A percentile compares a stretch with the other conserved stretches of the same genome.
phyloP scores from a whole-genome alignment of 2,888 invertebrate genomes.

The Ceraclea dissimilis region DNA sequence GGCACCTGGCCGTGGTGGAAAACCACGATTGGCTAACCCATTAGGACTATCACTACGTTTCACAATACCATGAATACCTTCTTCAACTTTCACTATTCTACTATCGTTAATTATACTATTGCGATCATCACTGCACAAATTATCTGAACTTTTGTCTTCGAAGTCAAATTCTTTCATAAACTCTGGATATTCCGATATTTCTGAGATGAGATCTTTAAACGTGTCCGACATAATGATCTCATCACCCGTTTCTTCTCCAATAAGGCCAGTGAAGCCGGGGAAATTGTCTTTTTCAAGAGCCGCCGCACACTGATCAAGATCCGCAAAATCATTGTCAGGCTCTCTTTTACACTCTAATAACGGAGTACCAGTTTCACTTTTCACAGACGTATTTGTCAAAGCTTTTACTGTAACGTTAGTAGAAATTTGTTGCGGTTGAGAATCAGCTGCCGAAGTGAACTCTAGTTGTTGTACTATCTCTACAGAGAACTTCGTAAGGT shows the following conservation, averaged over 20 bases:
- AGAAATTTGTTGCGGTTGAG: slow-evolving; percentile 82
- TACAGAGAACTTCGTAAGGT: slow-evolving; percentile 72
- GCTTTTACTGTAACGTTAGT: slow-evolving; percentile 89
- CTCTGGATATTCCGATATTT: slow-evolving; percentile 77
- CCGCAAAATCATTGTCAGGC: slow-evolving; percentile 81
- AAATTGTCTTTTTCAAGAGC: slow-evolving; percentile 81
- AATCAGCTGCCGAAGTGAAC: slow-evolving; percentile 80
- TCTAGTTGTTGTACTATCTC: slow-evolving; percentile 89
- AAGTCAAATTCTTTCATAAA: slow-evolving; percentile 77
- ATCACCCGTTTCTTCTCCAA: slow-evolving; percentile 76
- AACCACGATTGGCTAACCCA: slow-evolving; percentile 6
- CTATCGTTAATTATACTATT: slow-evolving; percentile 13
- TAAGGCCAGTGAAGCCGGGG: slow-evolving; percentile 71
- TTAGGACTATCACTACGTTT: slow-evolving; percentile 18
- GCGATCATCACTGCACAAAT: slow-evolving; percentile 12
- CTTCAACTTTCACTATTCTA: slow-evolving; percentile 21
- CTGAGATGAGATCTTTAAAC: slow-evolving; percentile 81
- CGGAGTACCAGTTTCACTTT: slow-evolving; percentile 44
- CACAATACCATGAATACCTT: slow-evolving; percentile 12
- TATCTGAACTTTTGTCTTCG: slow-evolving; percentile 35
- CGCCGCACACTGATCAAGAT: slow-evolving; percentile 75
- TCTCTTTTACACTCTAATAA: slow-evolving; percentile 73
- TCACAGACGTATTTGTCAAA: slow-evolving; percentile 59
- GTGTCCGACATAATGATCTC: slow-evolving; percentile 68
- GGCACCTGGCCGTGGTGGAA: slow-evolving; percentile 40